Conservation (phyloP, 2,797 vertebrate genomes). For the Lacerta agilis region DNA sequence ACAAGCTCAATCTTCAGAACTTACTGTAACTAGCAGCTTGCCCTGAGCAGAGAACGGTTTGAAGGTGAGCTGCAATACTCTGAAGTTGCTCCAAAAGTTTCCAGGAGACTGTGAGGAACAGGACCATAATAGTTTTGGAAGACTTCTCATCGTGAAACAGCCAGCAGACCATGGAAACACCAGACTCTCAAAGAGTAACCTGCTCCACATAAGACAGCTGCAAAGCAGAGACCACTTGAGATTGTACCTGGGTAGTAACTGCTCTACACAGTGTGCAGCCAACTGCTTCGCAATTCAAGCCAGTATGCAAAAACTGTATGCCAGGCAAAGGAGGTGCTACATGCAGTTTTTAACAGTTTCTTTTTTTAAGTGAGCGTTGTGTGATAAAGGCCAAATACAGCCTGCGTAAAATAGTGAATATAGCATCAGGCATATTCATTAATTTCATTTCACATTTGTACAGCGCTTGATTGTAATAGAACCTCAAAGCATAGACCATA, state of each 20-base stretch:
- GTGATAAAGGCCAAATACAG: not conserved
- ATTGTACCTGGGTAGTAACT: not conserved
- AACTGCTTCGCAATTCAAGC: not conserved
- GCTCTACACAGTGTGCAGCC: not conserved
- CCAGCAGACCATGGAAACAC: constrained; percentile 53
- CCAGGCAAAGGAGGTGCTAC: not conserved
- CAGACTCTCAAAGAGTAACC: not conserved
- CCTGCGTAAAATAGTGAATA: not conserved
- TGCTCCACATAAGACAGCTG: not conserved
- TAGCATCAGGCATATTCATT: too few relatives aligned
- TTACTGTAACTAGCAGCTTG: not conserved
- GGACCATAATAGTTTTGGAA: constrained; percentile 14
- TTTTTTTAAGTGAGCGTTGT: not conserved
- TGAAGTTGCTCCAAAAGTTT: fast-evolving
- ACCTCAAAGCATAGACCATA: not conserved
- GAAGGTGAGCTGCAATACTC: constrained; percentile 8
- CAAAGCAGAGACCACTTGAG: not conserved
- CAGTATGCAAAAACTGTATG: not conserved
- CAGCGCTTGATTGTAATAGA: too few relatives aligned
- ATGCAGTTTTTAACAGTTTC: not conserved
- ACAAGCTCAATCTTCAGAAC: not conserved
- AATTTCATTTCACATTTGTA: too few relatives aligned
- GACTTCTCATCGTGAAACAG: constrained; percentile 4
- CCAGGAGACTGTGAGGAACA: constrained; percentile 1
- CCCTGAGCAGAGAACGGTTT: not conserved